Evolutionary conservation across 2,113 vertebrate species (phyloP), one percentile per base, ranked within the genome.

Genomic region (Perca schrenkii): DNA sequence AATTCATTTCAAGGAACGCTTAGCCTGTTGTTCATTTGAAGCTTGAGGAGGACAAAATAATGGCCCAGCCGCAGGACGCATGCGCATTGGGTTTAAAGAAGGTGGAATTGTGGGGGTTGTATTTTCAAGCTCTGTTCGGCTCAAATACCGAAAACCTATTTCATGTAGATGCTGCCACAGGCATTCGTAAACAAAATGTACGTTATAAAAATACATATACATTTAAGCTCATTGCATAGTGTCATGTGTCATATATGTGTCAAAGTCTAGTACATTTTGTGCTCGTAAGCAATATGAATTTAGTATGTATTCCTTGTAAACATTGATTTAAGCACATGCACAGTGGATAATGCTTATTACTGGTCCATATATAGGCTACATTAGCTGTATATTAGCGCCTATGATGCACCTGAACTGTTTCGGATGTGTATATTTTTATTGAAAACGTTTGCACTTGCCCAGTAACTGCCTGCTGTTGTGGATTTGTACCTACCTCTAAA

Each of bases 11-110:
- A 79, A 85, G 88, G 60, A 90, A 57, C 85, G 86, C 73, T 87
- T 77, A 79, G 92, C 87, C 92, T 87, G 86, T 88, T 94, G 92
- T 93, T 92, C 91, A 93, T 92, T 90, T 94, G 88, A 90, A 91
- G 91, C 93, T 93, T 91, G 77, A 86, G 85, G 89, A 92, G 89
- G 90, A 93, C 94, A 91, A 94, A 94, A 94, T 94, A 95, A 95
- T 93, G 92, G 90, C 87, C 86, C 86, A 71, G 79, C 53, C 47
- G 25, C 22, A 72, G 1, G 8, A 31, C 93, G 91, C 94, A 93
- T 92, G 94, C 93, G 94, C 83, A 46, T 0, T 74, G 13, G 2
- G 8, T 21, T 69, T 21, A 2, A 61, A 50, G 25, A 19, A 3
- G 6, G 4, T 1, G 76, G 91, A 22, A 70, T 89, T 89, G 22